phyloP scores from a whole-genome alignment of 1,140 invertebrate genomes.

The Drosophila repletoides region DNA sequence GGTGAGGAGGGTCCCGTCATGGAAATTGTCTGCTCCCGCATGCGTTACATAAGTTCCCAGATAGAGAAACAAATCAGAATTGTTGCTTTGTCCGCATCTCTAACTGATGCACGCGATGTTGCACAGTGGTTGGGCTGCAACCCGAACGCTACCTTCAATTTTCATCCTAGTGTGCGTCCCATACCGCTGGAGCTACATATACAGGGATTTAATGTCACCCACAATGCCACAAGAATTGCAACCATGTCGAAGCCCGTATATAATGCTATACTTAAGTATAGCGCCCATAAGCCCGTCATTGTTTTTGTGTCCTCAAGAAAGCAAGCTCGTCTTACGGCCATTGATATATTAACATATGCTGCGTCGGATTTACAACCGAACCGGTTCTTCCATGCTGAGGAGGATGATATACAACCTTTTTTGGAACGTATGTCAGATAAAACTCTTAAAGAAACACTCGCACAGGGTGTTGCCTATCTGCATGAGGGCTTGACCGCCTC shows the following conservation, averaged over 20 bases:
- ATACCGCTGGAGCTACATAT: conserved; percentile 97
- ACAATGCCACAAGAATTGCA: conserved; percentile 96
- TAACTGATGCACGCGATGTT: conserved; percentile 97
- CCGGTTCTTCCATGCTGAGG: conserved; percentile 94
- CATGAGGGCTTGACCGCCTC: conserved; percentile 95
- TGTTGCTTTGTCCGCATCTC: conserved; percentile 95
- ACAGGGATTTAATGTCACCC: conserved; percentile 98
- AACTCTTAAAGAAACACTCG: conserved; percentile 92
- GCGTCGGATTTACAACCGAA: conserved; percentile 93
- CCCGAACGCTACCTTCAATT: conserved; percentile 97
- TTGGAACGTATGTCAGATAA: conserved; percentile 94
- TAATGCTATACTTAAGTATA: conserved; percentile 95
- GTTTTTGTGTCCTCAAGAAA: conserved; percentile 98
- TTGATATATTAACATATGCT: conserved; percentile 96
- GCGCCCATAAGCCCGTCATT: conserved; percentile 94
- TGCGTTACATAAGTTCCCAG: conserved; percentile 98
- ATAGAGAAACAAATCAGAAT: conserved; percentile 97
- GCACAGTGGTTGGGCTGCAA: conserved; percentile 98
- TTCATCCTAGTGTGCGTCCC: conserved; percentile 98
- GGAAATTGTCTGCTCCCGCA: conserved; percentile 98
- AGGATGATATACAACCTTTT: conserved; percentile 94
- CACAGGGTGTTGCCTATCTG: conserved; percentile 97
- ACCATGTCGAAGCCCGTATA: conserved; percentile 99
- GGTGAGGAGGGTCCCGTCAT: conserved; percentile 96
- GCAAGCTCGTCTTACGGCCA: conserved; percentile 95